Base-by-base conservation (phyloP, 2,113 vertebrate genomes). In the Collichthys lucidus region DNA sequence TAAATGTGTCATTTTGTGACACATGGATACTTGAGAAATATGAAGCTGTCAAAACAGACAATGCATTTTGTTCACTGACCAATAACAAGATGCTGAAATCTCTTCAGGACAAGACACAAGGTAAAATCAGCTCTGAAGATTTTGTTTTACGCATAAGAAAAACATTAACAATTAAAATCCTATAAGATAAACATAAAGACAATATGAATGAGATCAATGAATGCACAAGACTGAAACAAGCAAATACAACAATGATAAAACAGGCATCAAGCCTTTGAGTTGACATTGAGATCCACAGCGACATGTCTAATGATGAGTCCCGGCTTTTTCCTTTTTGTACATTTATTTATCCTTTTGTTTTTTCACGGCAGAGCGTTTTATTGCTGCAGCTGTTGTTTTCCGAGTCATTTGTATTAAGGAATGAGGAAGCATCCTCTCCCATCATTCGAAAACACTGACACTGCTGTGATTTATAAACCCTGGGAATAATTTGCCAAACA, bases 351-450 rank as follows among this genome's bases (percentile, higher is more conserved):
- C 66, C 87, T 68, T 74, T 69, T 87, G 5, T 90, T 89, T 77
- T 91, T 91, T 94, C 90, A 90, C 82, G 74, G 84, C 77, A 16
- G 75, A 80, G 72, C 53, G 11, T 91, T 93, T 93, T 94, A 94
- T 92, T 89, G 91, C 82, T 88, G 90, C 93, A 94, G 92, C 90
- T 93, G 91, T 92, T 94, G 89, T 93, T 92, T 92, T 92, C 77
- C 62, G 49, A 90, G 90, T 88, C 82, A 86, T 90, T 91, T 91
- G 86, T 89, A 89, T 91, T 89, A 92, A 77, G 79, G 80, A 88
- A 89, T 31, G 84, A 87, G 85, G 86, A 84, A 87, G 74, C 82
- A 87, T 88, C 84, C 84, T 85, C 85, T 91, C 81, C 79, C 77
- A 86, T 89, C 80, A 84, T 69, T 71, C 76, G 77, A 88, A 88